Evolutionary conservation across 2,113 vertebrate genomes (phyloP), one percentile per base, ranked within the genome.

Genomic region (Rhinogobius similis): DNA sequence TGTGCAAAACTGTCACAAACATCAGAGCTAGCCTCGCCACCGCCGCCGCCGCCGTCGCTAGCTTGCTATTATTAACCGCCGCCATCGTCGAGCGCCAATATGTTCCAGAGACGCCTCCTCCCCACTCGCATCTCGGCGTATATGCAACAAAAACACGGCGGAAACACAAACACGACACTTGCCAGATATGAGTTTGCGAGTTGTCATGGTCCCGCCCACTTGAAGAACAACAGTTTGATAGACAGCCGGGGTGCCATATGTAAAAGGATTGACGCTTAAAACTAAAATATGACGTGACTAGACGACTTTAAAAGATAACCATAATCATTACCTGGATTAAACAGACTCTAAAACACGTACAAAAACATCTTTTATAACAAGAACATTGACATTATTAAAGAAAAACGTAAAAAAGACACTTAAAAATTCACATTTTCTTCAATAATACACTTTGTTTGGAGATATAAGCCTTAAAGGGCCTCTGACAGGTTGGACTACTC

Each of bases 41-140:
- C 21, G 21, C 4, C 11, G 10, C 50, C 23, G 50, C 21, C 29
- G 29, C 29, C 29, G 29, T 89, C 87, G 88, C 77, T 58, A 13
- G 87, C 83, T 79, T 82, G 86, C 90, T 93, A 93, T 93, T 91
- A 93, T 93, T 93, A 93, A 89, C 91, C 82, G 82, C 89, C 86
- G 83, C 21, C 86, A 76, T 2, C 46, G 9, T 10, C 16, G 43
- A 14, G 46, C 46, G 46, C 85, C 90, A 89, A 92, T 91, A 92
- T 91, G 92, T 92, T 92, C 80, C 78, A 82, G 79, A 87, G 86
- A 81, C 81, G 24, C 24, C 55, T 85, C 87, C 78, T 82, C 79
- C 77, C 75, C 32, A 2, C 29, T 5, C 73, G 81, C 75, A n/a
- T n/a, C n/a, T 67, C 38, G 38, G 38, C 38, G 83, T 89, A 90